These are phyloP conservation scores for Phocides pigmalion DNA, from an alignment of 1,140 invertebrate genomes.

Conservation along the genomic window DNA sequence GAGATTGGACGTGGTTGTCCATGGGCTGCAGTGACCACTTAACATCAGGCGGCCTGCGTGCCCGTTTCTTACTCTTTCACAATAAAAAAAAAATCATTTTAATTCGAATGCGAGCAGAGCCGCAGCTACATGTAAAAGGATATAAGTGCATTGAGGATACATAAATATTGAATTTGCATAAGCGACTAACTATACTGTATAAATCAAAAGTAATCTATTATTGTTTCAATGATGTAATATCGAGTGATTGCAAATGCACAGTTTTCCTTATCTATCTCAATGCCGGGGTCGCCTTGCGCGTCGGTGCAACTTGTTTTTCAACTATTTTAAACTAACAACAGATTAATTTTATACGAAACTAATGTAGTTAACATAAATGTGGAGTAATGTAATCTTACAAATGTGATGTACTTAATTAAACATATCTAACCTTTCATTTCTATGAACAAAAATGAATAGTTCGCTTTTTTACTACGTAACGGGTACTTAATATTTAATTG, in stretches of 20 bases:
- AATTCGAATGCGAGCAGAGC: not conserved
- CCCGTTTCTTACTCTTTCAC: too few species aligned
- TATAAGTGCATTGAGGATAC: not conserved
- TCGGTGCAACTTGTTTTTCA: constrained; percentile 8
- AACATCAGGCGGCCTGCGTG: too few species aligned
- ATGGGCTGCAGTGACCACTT: too few species aligned
- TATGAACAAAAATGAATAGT: too few species aligned
- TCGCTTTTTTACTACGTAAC: too few species aligned
- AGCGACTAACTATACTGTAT: constrained; percentile 19
- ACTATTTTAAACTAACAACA: constrained; percentile 6
- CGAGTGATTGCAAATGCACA: constrained; percentile 48
- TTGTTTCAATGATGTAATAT: constrained; percentile 44
- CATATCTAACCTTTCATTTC: not conserved
- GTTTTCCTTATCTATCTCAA: constrained; percentile 59
- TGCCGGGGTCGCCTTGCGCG: constrained; percentile 53
- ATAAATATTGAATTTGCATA: constrained; percentile 18
- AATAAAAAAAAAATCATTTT: too few species aligned
- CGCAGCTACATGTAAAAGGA: not conserved
- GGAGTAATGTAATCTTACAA: too few species aligned
- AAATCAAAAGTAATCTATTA: constrained; percentile 19
- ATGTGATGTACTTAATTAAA: too few species aligned
- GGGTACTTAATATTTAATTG: too few species aligned
- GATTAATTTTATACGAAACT: not conserved
- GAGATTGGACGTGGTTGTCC: too few species aligned
- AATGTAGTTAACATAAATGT: too few species aligned